These are phyloP conservation scores for Eupithecia subumbrata DNA, from an alignment of 2,888 invertebrate genomes.

Conservation along the genomic window DNA sequence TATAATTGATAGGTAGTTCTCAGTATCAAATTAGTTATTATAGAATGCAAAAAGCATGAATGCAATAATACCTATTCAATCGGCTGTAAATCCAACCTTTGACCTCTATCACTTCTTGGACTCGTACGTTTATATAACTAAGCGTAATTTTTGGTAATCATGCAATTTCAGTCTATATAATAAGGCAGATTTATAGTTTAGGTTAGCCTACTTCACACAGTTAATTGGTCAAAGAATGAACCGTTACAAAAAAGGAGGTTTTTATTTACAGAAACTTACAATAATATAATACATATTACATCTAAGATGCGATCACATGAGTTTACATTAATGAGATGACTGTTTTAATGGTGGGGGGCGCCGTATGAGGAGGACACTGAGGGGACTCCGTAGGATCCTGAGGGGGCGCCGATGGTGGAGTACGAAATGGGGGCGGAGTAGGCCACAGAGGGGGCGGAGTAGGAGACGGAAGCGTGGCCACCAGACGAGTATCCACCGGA, in stretches of 20 bases:
- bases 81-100: neutral
- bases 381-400: conserved; percentile 80
- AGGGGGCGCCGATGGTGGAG: conserved; percentile 73
- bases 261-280: conserved; percentile 84
- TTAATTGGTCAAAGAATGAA: conserved; percentile 33
- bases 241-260: conserved; percentile 65
- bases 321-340: conserved; percentile 76
- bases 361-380: conserved; percentile 76
- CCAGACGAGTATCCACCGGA: conserved; percentile 51
- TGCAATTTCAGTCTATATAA: neutral
- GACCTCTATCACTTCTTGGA: neutral
- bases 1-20: neutral
- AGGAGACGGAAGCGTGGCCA: conserved; percentile 54
- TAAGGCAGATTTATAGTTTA: neutral
- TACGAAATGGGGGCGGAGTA: conserved; percentile 63
- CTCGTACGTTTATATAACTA: neutral
- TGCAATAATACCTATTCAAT: neutral
- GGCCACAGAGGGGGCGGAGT: conserved; percentile 62
- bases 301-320: conserved; percentile 80
- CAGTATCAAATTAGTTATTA: neutral
- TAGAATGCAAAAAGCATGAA: neutral
- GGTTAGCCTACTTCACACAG: neutral
- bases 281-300: conserved; percentile 77
- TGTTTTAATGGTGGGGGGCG: conserved; percentile 75
- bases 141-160: neutral